Evolutionary conservation across 2,113 vertebrate genomes (phyloP), one percentile per base, ranked within the genome.

Genomic region (Crotalus viridis): DNA sequence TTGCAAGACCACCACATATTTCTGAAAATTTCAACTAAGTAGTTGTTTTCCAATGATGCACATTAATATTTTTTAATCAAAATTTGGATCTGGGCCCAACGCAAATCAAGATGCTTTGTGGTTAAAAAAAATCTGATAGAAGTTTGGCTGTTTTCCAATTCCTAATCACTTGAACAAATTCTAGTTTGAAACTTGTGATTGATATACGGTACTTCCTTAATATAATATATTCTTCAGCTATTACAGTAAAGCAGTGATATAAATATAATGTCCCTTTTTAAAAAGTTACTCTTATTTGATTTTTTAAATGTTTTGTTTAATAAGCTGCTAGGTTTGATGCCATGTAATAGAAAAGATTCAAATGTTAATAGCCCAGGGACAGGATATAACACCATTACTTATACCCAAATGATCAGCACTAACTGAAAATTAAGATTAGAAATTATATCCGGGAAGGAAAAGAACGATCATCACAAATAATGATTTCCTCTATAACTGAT

Each of bases 401-500:
- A 57, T 87, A 91, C 93, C 94, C 64, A 10, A 91, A 88, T 90
- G 95, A 94, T 93, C 92, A 28, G 6, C 74, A 91, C 87, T 43
- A 81, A 93, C 92, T 86, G 94, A 94, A 90, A 95, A 86, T 51
- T 93, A 90, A 91, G 59, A 94, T 94, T 94, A 96, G 89, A 57
- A 56, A 69, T 94, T 94, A 93, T 86, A 86, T 87, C 5, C 46
- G 24, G 0, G 10, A 87, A 87, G 52, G 55, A 54, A 94, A 43
- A 22, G 64, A n/a, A 69, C 0, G 0, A 39, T 59, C 91, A 61
- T 10, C 92, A 94, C 94, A 93, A 55, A 81, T 61, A 94, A n/a
- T 69, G 54, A 89, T 89, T 94, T 43, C 22, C 43, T 24, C 48
- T 2, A 0, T 94, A 46, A 55, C 17, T 24, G 5, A 56, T 89